Base-by-base conservation (phyloP, 2,888 invertebrate species). In the Adineta ricciae region DNA sequence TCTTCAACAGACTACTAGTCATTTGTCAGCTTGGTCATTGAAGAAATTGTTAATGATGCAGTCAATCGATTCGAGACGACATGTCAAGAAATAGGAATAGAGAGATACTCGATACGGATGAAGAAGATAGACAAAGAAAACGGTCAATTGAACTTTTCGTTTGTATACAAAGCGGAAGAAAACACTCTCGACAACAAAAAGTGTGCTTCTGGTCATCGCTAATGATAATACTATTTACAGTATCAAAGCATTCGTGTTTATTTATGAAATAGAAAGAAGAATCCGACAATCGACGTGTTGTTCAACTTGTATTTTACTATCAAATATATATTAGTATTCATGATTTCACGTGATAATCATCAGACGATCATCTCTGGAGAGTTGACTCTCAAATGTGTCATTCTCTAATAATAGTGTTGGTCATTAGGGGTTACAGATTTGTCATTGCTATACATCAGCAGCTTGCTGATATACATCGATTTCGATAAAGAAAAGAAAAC, bases 11-110 rank as follows among this genome's bases (percentile, higher is more conserved):
- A 64, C 32, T 32, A 64, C 32, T 64, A 64, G 64, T 64, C 64
- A 64, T 64, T 64, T 64, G 64, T 64, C 64, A 64, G 64, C 64
- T 64, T 64, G 32, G 19, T 19, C 32, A 64, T 36, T 64, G 27
- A 64, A 64, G 56, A n/a, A n/a, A 64, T 64, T 64, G 64, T 64
- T 64, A 64, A 64, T 64, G 64, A 64, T 64, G 64, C 64, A 64
- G 64, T 64, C 64, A 64, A 32, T 50, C 50, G 50, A 50, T 27
- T 64, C 32, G 32, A 64, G 32, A 64, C 64, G 64, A 19, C 32
- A 64, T 64, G 19, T 32, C 64, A 64, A 32, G 64, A 64, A 64
- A 64, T 64, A 19, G 27, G 27, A 64, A 19, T 32, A 19, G 32
- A 64, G 32, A 64, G 32, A 64, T 64, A 32, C 32, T 36, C 64